Evolutionary conservation across 2,888 invertebrate genomes (phyloP).

Genomic region (Machimus atricapillus): DNA sequence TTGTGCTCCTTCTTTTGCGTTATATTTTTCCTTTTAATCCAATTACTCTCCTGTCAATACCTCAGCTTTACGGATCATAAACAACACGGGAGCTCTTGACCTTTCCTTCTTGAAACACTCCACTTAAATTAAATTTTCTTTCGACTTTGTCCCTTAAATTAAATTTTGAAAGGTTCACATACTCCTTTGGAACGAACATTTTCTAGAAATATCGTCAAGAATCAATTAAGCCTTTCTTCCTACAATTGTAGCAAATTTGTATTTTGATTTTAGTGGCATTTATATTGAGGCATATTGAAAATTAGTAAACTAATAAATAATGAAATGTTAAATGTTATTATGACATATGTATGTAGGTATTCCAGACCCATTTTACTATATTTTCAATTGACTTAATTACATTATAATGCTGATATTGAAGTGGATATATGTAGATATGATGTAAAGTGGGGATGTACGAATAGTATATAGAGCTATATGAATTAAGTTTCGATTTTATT

Average conservation of each 20-base stretch:
- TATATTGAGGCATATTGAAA: not conserved
- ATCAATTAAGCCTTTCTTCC: not conserved
- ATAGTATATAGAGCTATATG: too few species aligned
- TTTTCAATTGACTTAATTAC: too few species aligned
- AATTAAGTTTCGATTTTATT: too few species aligned
- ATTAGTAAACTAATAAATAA: not conserved
- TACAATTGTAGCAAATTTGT: not conserved
- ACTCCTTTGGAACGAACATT: not conserved
- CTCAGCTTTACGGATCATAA: not conserved
- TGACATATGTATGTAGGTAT: too few species aligned
- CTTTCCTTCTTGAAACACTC: not conserved
- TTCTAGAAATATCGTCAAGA: not conserved
- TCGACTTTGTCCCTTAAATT: not conserved
- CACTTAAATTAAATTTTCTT: not conserved
- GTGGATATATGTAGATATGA: too few species aligned
- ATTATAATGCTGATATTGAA: too few species aligned
- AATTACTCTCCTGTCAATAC: not conserved
- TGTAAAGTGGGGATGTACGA: too few species aligned
- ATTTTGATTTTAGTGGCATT: too few species aligned
- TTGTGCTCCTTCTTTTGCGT: not conserved
- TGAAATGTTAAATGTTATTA: not conserved
- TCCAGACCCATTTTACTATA: too few species aligned
- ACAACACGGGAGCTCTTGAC: not conserved
- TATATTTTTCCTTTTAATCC: not conserved
- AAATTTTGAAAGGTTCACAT: not conserved